Evolutionary conservation across 2,113 vertebrate species (phyloP).

Genomic region (Nothoprocta perdicaria): DNA sequence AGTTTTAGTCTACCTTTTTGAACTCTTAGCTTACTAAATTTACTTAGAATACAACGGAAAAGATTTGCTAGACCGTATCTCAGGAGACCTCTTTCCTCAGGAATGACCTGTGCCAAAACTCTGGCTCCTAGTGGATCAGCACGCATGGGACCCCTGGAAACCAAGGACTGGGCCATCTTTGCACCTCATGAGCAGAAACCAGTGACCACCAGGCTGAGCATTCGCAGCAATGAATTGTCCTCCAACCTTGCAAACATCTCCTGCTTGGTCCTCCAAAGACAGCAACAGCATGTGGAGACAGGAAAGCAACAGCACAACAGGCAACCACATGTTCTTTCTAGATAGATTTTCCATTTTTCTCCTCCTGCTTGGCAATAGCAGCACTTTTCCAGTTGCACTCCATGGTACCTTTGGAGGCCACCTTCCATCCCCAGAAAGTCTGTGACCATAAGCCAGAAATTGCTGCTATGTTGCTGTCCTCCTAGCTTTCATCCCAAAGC

Average conservation of each 20-base stretch:
- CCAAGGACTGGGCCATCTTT: background rate
- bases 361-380: background rate
- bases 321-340: background rate
- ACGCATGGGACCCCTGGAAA: accelerated
- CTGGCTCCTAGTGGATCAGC: background rate
- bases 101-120: background rate
- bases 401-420: background rate
- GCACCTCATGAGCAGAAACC: background rate
- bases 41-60: background rate
- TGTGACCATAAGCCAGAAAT: background rate
- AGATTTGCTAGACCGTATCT: background rate
- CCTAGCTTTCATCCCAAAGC: background rate
- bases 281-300: background rate
- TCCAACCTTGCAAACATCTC: background rate
- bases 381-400: background rate
- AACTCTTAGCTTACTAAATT: background rate
- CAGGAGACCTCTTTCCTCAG: background rate
- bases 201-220: background rate
- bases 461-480: background rate
- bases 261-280: background rate
- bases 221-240: too few species aligned
- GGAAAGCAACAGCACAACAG: background rate
- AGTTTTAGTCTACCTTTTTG: background rate
- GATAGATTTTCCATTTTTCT: background rate
- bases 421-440: background rate